Conservation (phyloP, 2,113 vertebrate genomes). For the Camelus bactrianus region DNA sequence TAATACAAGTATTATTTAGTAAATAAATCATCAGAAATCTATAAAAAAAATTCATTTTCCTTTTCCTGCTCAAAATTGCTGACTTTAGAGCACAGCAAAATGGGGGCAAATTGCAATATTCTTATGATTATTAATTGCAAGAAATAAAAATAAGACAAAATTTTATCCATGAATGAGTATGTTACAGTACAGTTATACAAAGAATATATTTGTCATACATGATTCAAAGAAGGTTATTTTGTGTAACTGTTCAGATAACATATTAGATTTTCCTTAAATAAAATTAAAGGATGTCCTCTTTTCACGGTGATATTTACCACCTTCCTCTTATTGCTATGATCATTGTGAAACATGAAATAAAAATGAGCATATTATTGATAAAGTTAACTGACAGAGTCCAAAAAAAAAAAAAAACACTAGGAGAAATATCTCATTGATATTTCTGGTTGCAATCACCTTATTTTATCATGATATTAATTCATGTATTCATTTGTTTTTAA, state of each 20-base stretch:
- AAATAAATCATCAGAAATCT: background rate
- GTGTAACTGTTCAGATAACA: background rate
- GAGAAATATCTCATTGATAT: background rate
- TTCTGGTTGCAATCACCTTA: background rate
- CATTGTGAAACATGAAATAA: background rate
- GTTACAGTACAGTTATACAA: background rate
- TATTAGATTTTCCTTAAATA: background rate
- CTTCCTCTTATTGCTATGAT: background rate
- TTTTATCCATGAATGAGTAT: background rate
- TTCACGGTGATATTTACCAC: background rate
- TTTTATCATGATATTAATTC: background rate
- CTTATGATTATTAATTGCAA: background rate
- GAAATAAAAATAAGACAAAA: slow-evolving; percentile 11
- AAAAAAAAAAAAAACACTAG: background rate
- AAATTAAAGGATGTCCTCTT: background rate
- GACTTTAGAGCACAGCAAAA: background rate
- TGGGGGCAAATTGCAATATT: background rate
- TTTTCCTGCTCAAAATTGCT: background rate
- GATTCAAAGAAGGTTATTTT: background rate
- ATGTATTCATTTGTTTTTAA: background rate
- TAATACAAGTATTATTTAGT: background rate
- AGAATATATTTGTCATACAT: background rate
- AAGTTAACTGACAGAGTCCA: background rate
- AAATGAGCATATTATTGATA: background rate
- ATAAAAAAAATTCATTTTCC: background rate